Evolutionary conservation across 2,797 vertebrate genomes (phyloP), one percentile per base, ranked within the genome.

Genomic region (Acanthornis magna): DNA sequence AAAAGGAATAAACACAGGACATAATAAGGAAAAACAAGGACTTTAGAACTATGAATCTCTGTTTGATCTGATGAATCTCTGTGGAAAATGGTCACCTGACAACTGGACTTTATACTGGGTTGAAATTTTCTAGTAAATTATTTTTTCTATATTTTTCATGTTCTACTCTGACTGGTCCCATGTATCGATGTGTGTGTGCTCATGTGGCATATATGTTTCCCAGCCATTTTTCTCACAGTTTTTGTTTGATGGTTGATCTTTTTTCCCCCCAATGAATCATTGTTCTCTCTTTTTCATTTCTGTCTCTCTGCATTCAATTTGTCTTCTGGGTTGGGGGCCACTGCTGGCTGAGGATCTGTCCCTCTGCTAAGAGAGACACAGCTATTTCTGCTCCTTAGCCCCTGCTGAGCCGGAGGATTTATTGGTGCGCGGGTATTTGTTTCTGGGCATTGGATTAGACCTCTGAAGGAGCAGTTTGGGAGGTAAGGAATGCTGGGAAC

Each of bases 261-360:
- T 58, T 23, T 26, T 2, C 2, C 16, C 7, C 16, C 10, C 65
- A 84, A 5, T 54, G 51, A 83, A 88, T 68, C 43, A 68, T 36
- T 93, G 60, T 76, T 80, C 61, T 84, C 47, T 67, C 48, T 65
- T 71, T 71, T 76, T 60, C 38, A 9, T 40, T 91, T 91, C 73
- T 84, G 84, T 54, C 57, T 84, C 71, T 92, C 94, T 95, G 94
- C 30, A 63, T 92, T 95, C 80, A 92, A 90, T 96, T 96, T 96
- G 36, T 67, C 55, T 70, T 66, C 89, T 90, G 82, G 40, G 88
- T 93, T 91, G 82, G 89, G 92, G 92, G 89, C 70, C 66, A 30
- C 60, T 93, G 70, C 82, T 96, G 92, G 93, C 91, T 81, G 66
- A 89, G 45, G 54, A 92, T 96, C 91, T 86, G 32, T 91, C 87